A percentile compares a stretch with the other conserved stretches of the same genome.
Evolutionary conservation across 2,113 vertebrate genomes (phyloP).

Genomic region (Petrocephalus microphthalmus): DNA sequence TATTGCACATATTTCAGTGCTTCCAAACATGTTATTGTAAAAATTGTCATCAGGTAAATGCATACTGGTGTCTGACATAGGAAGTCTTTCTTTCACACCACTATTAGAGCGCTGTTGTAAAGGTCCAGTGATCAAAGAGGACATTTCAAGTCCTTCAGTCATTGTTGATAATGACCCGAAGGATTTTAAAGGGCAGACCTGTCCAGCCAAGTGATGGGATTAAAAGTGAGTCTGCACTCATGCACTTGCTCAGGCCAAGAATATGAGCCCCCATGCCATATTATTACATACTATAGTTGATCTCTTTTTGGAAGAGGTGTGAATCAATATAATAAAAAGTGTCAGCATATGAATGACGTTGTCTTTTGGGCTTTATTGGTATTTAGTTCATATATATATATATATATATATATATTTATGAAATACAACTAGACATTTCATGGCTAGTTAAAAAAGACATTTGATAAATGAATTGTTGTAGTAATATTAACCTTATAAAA

Average conservation of each 20-base stretch:
- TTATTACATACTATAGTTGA: background rate
- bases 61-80: background rate
- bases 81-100: background rate
- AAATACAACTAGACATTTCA: background rate
- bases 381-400: no score
- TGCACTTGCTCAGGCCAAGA: background rate
- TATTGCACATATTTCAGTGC: background rate
- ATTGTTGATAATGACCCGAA: background rate
- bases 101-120: background rate
- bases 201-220: background rate
- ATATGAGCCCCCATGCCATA: background rate
- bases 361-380: background rate
- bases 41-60: background rate
- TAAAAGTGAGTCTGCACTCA: background rate
- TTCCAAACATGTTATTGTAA: background rate
- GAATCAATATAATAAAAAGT: background rate
- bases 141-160: background rate
- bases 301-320: background rate
- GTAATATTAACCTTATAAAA: background rate
- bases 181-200: background rate
- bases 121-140: background rate
- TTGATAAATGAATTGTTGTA: background rate
- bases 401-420: no score
- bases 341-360: background rate
- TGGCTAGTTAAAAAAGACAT: background rate